Evolutionary conservation across 2,888 invertebrate genomes (phyloP), one percentile per base, ranked within the genome.

Genomic region (Candidula unifasciata): DNA sequence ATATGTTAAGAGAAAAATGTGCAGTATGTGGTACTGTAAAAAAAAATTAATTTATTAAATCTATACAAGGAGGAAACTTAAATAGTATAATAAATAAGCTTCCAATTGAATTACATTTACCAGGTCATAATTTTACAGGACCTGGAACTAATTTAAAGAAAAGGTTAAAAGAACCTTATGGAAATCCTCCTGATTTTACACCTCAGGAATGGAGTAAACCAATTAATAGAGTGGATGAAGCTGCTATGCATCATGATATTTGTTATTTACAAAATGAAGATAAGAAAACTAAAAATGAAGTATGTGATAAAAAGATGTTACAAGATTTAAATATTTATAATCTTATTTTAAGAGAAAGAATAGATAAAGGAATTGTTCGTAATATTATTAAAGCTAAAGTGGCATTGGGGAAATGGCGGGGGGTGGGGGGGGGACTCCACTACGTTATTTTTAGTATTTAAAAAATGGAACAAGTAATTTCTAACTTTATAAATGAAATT

Each of bases 81-180:
- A 0, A 44, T 44, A 1, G 1, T 44, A 0, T 44, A 44, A 44
- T 44, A 1, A 44, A 44, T 1, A 44, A 13, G n/a, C 27, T 84
- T 21, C 81, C 80, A 27, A 24, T 83, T 71, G 83, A 83, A 81
- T 37, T 86, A 54, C 80, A 86, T 80, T 69, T 86, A 24, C 83
- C 76, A 8, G 66, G 79, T 33, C 73, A 73, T 73, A 44, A 44
- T 44, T 73, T 24, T 73, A 73, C 73, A 44, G 44, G 44, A 33
- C 52, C 44, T 52, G 52, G 44, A 73, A 73, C 73, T 73, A 73
- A 73, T 73, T n/a, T 73, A 73, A 44, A 73, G 73, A 73, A 73
- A 73, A 73, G 44, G 27, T 44, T 73, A n/a, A 73, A 44, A n/a
- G 18, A 73, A 44, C 64, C 30, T 0, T 30, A 79, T 27, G 44